These are phyloP conservation scores for Aphelenchoides avenae DNA, from an alignment of 1,140 invertebrate species.

Conservation along the genomic window DNA sequence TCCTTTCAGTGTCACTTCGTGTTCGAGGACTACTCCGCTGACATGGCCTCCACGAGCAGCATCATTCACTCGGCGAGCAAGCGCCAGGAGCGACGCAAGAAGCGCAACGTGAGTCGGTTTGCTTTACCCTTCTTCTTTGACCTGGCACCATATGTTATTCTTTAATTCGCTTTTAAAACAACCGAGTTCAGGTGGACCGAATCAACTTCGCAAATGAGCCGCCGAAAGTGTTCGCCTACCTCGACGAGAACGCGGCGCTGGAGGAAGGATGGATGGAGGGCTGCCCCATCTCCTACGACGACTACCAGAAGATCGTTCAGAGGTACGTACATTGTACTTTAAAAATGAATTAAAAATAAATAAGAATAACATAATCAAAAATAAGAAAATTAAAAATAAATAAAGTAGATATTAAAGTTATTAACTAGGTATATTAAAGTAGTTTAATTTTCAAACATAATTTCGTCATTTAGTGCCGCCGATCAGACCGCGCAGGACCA, in stretches of 20 bases:
- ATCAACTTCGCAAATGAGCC: constrained; percentile 23
- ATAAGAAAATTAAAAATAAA: no score
- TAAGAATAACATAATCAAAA: no score
- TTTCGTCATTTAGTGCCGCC: no score
- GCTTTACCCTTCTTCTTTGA: no score
- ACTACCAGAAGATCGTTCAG: constrained; percentile 28
- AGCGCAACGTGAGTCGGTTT: no score
- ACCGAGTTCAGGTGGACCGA: constrained; percentile 17
- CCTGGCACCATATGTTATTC: no score
- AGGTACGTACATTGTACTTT: constrained; percentile 11
- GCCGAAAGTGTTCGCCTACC: constrained; percentile 24
- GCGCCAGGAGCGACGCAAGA: background rate
- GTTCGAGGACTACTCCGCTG: constrained; percentile 26
- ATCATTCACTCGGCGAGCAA: constrained; percentile 11
- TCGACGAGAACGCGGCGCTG: constrained; percentile 21
- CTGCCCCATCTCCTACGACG: constrained; percentile 23
- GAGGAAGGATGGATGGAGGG: constrained; percentile 22
- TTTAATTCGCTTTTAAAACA: no score
- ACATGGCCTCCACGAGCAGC: constrained; percentile 5
- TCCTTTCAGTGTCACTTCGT: constrained; percentile 33
- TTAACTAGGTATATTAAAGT: no score
- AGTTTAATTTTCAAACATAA: no score
- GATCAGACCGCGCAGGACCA: no score
- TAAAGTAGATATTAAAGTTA: no score
- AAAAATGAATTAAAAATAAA: no score